A percentile compares a stretch with the other conserved stretches of the same genome.
Evolutionary conservation across 2,888 invertebrate species (phyloP).

Genomic region (Agrotis ipsilon): DNA sequence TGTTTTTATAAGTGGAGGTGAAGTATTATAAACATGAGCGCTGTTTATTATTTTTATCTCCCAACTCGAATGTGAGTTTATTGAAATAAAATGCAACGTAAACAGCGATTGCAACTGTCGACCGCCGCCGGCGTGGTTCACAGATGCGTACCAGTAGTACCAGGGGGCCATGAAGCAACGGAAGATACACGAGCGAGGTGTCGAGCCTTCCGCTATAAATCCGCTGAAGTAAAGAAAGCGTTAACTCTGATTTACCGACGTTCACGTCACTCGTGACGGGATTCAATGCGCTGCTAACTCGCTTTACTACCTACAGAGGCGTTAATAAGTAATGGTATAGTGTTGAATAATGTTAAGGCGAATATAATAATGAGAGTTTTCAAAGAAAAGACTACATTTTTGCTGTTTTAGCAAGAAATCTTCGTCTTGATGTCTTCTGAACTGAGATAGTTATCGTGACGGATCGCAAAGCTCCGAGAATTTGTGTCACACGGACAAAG

Average conservation of each 20-base stretch:
- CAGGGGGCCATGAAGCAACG: slow-evolving; percentile 74
- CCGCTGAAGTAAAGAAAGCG: slow-evolving; percentile 81
- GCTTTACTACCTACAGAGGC: slow-evolving; percentile 58
- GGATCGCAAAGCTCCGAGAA: slow-evolving; percentile 73
- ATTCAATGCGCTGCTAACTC: slow-evolving; percentile 64
- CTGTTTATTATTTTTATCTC: slow-evolving; percentile 69
- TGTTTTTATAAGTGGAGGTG: slow-evolving; percentile 73
- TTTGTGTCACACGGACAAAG: slow-evolving; percentile 75
- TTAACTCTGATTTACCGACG: slow-evolving; percentile 87
- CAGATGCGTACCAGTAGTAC: slow-evolving; percentile 71
- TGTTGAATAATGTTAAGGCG: slow-evolving; percentile 32
- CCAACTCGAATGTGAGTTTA: slow-evolving; percentile 66
- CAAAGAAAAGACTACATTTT: slow-evolving; percentile 67
- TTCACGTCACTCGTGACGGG: slow-evolving; percentile 76
- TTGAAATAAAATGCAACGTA: slow-evolving; percentile 69
- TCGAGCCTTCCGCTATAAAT: slow-evolving; percentile 82
- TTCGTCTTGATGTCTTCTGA: slow-evolving; percentile 68
- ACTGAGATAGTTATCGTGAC: slow-evolving; percentile 76
- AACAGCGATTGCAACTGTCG: slow-evolving; percentile 58
- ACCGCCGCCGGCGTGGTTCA: slow-evolving; percentile 57
- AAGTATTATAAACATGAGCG: slow-evolving; percentile 71
- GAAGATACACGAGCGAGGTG: slow-evolving; percentile 77
- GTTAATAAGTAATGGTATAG: slow-evolving; percentile 56
- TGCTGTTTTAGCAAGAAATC: slow-evolving; percentile 76
- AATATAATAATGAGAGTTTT: slow-evolving; percentile 57